A percentile compares a stretch with the other conserved stretches of the same genome.
Conservation (phyloP, 2,888 invertebrate species). For the Ypsolopha scabrella region DNA sequence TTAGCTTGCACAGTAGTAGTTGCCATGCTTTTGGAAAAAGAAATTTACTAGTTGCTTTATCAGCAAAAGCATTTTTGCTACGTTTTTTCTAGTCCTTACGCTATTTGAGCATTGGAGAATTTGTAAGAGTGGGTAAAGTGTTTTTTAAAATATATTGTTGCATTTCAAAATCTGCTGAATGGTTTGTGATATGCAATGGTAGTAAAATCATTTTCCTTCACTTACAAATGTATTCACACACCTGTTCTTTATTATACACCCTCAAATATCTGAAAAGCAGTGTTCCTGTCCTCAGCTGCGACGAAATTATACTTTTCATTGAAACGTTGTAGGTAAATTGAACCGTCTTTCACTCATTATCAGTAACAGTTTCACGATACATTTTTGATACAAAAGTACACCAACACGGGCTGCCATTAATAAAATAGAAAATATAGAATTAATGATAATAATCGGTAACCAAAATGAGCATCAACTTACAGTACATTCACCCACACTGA, state of each 20-base stretch:
- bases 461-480: too few relatives aligned
- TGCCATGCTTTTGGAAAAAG: too few relatives aligned
- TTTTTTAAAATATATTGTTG: background rate
- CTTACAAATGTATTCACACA: background rate
- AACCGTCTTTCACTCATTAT: too few relatives aligned
- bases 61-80: background rate
- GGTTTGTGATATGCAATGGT: too few relatives aligned
- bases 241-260: slow-evolving; percentile 17
- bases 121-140: slow-evolving; percentile 23
- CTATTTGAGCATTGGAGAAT: slow-evolving; percentile 52
- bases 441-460: too few relatives aligned
- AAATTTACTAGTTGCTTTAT: background rate
- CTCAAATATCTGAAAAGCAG: slow-evolving; percentile 65
- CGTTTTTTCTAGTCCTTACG: background rate
- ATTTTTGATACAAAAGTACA: too few relatives aligned
- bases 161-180: background rate
- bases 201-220: background rate
- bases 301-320: slow-evolving; percentile 11
- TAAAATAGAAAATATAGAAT: too few relatives aligned
- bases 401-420: too few relatives aligned
- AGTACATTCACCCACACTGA: too few relatives aligned
- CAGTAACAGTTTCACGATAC: too few relatives aligned
- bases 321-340: too few relatives aligned
- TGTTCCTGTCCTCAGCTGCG: slow-evolving; percentile 62
- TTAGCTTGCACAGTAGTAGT: too few relatives aligned